Percentiles rank a stretch among this genome's conserved stretches.
These are phyloP conservation scores for Erebia aethiops DNA, from an alignment of 2,888 invertebrate species.

Conservation along the genomic window DNA sequence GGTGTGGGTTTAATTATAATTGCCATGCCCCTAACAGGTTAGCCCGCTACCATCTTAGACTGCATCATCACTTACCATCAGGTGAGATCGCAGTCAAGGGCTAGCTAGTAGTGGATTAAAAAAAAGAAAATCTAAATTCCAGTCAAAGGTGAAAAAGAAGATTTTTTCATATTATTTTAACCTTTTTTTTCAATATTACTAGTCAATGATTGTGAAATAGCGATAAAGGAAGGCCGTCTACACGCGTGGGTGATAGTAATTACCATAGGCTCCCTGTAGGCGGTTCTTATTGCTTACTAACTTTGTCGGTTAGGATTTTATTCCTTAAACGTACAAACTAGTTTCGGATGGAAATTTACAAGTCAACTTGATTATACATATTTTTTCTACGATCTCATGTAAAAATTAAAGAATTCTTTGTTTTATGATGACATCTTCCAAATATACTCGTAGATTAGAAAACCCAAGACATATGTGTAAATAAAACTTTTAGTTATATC, in stretches of 20 bases:
- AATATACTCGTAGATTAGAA: too few relatives aligned
- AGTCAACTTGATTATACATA: neutral
- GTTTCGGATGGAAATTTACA: slow-evolving; percentile 21
- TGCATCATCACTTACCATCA: too few relatives aligned
- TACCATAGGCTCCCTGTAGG: slow-evolving; percentile 26
- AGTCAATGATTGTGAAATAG: slow-evolving; percentile 6
- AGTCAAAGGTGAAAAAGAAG: too few relatives aligned
- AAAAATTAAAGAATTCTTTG: neutral
- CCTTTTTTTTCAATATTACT: neutral
- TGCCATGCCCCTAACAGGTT: too few relatives aligned
- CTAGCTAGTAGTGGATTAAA: too few relatives aligned
- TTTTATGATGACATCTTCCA: neutral
- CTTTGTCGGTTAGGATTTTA: slow-evolving; percentile 28
- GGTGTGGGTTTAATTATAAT: too few relatives aligned
- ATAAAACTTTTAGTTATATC: too few relatives aligned
- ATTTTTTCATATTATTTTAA: too few relatives aligned
- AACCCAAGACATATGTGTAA: too few relatives aligned
- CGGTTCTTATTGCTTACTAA: slow-evolving; percentile 21
- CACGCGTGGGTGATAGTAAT: slow-evolving; percentile 28
- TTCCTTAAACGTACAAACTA: slow-evolving; percentile 25
- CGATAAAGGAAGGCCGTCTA: slow-evolving; percentile 14
- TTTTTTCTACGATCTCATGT: neutral
- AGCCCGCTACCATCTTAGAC: too few relatives aligned
- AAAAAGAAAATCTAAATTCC: too few relatives aligned
- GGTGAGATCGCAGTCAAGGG: too few relatives aligned